These are phyloP conservation scores for Ispidina picta DNA, from an alignment of 2,797 vertebrate genomes.

Conservation along the genomic window DNA sequence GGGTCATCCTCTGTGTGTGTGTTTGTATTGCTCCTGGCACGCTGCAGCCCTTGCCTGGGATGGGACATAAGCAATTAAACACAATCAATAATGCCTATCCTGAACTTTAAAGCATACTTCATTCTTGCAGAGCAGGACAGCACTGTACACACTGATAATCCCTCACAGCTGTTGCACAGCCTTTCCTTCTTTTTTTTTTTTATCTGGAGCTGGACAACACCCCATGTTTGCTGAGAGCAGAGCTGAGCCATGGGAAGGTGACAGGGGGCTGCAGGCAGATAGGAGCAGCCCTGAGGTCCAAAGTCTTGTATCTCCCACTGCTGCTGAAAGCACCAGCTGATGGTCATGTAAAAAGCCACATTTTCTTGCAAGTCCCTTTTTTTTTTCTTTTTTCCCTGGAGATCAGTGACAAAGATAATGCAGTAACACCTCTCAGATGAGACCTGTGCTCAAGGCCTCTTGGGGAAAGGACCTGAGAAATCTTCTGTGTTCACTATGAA, in stretches of 20 bases:
- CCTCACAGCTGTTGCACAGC: constrained; percentile 56
- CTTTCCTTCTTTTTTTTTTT: background rate
- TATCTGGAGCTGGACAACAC: background rate
- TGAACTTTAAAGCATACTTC: constrained; percentile 35
- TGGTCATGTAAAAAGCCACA: background rate
- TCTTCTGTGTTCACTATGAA: accelerated
- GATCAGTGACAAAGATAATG: background rate
- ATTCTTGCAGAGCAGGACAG: constrained; percentile 6
- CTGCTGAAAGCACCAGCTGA: background rate
- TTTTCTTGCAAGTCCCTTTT: background rate
- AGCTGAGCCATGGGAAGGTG: background rate
- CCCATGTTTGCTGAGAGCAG: accelerated
- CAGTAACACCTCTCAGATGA: background rate
- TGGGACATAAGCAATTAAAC: constrained; percentile 9
- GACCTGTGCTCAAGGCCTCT: background rate
- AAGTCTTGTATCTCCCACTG: background rate
- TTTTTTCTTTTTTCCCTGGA: background rate
- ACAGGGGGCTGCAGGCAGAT: accelerated
- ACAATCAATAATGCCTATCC: background rate
- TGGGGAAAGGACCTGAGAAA: background rate
- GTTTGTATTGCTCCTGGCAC: background rate
- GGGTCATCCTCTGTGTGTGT: background rate
- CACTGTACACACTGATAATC: constrained; percentile 28
- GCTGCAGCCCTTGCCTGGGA: background rate
- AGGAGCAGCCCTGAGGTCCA: background rate